Percentiles rank a stretch among this genome's conserved stretches.
Conservation (phyloP, 2,113 vertebrate species). For the Benitochromis conjunctus region DNA sequence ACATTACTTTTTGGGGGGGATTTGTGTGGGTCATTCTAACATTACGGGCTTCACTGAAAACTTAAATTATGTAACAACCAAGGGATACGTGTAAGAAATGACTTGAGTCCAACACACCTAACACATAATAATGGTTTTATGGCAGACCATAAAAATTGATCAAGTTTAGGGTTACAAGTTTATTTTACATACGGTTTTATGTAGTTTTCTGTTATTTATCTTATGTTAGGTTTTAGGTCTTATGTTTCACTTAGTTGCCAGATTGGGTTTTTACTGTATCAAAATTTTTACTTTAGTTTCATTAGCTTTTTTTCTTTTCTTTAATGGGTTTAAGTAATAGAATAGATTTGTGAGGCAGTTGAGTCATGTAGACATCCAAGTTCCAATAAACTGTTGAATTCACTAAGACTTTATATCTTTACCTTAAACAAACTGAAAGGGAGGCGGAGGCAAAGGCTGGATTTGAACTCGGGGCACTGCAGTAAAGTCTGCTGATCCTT, state of each 20-base stretch:
- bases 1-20: background rate
- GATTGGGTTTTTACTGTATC: background rate
- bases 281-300: background rate
- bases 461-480: background rate
- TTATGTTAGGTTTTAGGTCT: background rate
- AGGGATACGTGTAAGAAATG: background rate
- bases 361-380: background rate
- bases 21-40: background rate
- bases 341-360: background rate
- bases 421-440: background rate
- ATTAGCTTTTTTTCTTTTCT: background rate
- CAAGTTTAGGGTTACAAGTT: background rate
- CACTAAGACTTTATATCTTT: accelerated
- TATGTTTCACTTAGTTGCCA: background rate
- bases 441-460: background rate
- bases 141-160: background rate
- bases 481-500: background rate
- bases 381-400: background rate
- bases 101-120: background rate
- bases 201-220: background rate
- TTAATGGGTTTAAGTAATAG: background rate
- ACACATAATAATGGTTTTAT: background rate
- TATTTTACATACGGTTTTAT: background rate
- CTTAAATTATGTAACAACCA: background rate
- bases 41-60: background rate